phyloP scores from a whole-genome alignment of 2,797 vertebrate species.

The Ctenochaetus hawaiiensis region DNA sequence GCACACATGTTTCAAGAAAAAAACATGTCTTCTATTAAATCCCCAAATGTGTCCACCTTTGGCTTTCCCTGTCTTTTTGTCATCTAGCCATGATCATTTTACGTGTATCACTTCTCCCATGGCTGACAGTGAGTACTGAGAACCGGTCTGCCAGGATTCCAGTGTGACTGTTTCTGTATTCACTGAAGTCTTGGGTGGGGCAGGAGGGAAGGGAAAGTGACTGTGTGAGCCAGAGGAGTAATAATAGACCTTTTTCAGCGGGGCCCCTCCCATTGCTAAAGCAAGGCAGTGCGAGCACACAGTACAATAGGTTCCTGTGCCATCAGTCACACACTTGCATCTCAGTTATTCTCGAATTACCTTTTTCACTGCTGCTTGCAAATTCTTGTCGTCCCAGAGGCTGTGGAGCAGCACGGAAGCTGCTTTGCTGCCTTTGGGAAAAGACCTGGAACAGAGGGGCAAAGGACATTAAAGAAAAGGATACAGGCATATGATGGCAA shows the following conservation, averaged over 20 bases:
- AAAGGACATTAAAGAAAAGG: not conserved
- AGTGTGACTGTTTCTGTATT: constrained; percentile 51
- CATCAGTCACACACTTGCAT: not conserved
- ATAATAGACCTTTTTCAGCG: constrained; percentile 40
- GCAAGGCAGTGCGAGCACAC: not conserved
- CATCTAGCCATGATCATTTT: not conserved
- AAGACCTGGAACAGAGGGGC: constrained; percentile 42
- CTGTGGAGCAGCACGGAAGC: constrained; percentile 74
- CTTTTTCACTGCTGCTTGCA: constrained; percentile 76
- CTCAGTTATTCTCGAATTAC: constrained; percentile 43
- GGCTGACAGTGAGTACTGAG: constrained; percentile 17
- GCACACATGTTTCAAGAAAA: not conserved
- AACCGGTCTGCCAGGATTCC: constrained; percentile 78
- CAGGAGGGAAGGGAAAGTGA: constrained; percentile 62
- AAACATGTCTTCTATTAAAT: not conserved
- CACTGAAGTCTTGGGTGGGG: constrained; percentile 65
- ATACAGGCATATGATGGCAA: not conserved
- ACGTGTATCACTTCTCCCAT: constrained; percentile 7
- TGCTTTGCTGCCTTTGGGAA: constrained; percentile 56
- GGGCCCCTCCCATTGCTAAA: not conserved
- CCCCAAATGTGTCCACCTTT: not conserved
- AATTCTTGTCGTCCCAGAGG: constrained; percentile 76
- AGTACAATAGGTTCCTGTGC: not conserved
- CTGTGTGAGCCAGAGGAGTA: constrained; percentile 21
- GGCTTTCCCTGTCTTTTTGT: not conserved